Conservation (phyloP, 2,888 invertebrate genomes). For the Urechis unicinctus region DNA sequence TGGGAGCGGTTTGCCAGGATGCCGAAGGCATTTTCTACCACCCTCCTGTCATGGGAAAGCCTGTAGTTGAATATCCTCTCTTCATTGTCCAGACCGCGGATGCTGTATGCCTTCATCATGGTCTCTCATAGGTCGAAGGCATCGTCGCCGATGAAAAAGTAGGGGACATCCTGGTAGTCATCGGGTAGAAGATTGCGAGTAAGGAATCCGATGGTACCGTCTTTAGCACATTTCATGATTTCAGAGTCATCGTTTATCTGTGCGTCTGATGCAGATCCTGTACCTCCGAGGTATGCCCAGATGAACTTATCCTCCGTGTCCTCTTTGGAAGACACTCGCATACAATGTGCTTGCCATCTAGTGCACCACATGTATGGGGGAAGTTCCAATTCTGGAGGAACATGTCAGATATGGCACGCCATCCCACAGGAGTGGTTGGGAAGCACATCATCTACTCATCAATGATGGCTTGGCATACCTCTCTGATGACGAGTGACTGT, state of each 20-base stretch:
- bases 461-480: slow-evolving; percentile 20
- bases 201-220: slow-evolving; percentile 1
- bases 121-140: slow-evolving; percentile 5
- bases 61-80: no score
- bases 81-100: neutral
- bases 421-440: slow-evolving; percentile 15
- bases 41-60: neutral
- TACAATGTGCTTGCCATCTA: no score
- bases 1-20: slow-evolving; percentile 4
- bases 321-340: no score
- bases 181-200: neutral
- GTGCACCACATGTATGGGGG: neutral
- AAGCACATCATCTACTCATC: slow-evolving; percentile 15
- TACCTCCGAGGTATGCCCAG: slow-evolving; percentile 2
- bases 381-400: no score
- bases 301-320: slow-evolving; percentile 1
- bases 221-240: slow-evolving; percentile 4
- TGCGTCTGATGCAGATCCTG: slow-evolving; percentile 4
- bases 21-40: no score
- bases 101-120: slow-evolving; percentile 7
- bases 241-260: slow-evolving; percentile 7
- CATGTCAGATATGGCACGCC: no score
- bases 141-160: slow-evolving; percentile 6
- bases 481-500: slow-evolving; percentile 15
- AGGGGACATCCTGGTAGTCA: slow-evolving; percentile 2